Base-by-base conservation (phyloP, 2,888 invertebrate genomes). In the Epirrhoe tristata region DNA sequence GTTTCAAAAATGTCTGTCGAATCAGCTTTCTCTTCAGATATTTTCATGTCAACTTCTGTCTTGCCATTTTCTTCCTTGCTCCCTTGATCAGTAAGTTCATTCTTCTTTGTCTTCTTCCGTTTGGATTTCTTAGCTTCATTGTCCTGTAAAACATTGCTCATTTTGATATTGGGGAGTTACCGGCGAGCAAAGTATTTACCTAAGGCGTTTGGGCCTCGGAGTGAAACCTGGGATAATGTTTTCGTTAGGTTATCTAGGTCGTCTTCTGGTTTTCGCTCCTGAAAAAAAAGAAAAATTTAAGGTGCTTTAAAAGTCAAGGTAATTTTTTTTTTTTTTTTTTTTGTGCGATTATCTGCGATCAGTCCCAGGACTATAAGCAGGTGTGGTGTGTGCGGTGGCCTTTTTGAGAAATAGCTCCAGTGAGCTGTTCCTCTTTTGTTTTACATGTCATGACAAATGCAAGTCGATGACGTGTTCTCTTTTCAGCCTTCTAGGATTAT, bases 191-290 rank as follows among this genome's bases (percentile, higher is more conserved):
- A 77, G 82, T 85, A 92, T 88, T 93, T 94, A 94, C 94, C 94
- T 93, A 94, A 90, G 87, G 90, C 92, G 68, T 75, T 79, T 85
- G 81, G 79, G 88, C 89, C 88, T 87, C 85, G 85, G 75, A 94
- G 87, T 85, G 93, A 92, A 89, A 94, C 91, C 89, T 90, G 89
- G 83, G 93, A 90, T 81, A 94, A 84, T 79, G 84, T 88, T 87
- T 90, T 88, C 81, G 93, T 89, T 86, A 94, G 91, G 84, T 87
- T 89, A 76, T 93, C 91, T 74, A 93, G 84, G 70, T 85, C 87
- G 12, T 82, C 85, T 81, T 88, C 89, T 36, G 79, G 78, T 79
- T 84, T 85, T 74, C 77, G 77, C 72, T 78, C 88, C 93, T 93
- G 92, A 67, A 89, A 86, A 74, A 61, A 73, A 74, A 79, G 74